Percentiles rank a stretch among this genome's conserved stretches.
Conservation (phyloP, 2,113 vertebrate species). For the Erythrocercus mccallii region DNA sequence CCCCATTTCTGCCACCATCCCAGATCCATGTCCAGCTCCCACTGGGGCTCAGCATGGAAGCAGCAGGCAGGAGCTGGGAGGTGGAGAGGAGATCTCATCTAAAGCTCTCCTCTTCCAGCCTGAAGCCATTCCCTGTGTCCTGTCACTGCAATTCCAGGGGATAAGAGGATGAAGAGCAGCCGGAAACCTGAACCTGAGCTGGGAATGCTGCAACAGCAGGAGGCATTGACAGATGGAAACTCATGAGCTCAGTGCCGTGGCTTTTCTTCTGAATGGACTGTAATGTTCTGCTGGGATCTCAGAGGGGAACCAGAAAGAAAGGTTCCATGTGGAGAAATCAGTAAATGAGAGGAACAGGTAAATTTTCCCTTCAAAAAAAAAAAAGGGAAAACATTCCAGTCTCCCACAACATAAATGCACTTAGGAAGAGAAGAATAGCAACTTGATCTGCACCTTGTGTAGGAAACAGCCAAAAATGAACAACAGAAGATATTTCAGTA, state of each 20-base stretch:
- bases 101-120: background rate
- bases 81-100: background rate
- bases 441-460: background rate
- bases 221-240: background rate
- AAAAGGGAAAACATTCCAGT: background rate
- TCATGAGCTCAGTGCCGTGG: background rate
- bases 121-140: background rate
- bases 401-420: background rate
- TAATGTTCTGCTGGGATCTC: background rate
- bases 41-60: background rate
- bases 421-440: background rate
- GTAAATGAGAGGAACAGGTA: background rate
- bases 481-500: background rate
- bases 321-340: rapidly evolving
- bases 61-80: background rate
- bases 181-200: background rate
- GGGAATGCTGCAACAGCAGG: background rate
- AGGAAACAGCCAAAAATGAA: background rate
- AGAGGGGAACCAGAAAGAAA: background rate
- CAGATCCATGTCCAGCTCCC: rapidly evolving
- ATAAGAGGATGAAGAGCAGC: background rate
- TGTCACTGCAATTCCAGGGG: background rate
- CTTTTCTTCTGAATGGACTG: background rate
- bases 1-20: rapidly evolving
- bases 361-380: background rate